These are phyloP conservation scores for Miniopterus natalensis DNA, from an alignment of 2,113 vertebrate genomes.

Conservation along the genomic window DNA sequence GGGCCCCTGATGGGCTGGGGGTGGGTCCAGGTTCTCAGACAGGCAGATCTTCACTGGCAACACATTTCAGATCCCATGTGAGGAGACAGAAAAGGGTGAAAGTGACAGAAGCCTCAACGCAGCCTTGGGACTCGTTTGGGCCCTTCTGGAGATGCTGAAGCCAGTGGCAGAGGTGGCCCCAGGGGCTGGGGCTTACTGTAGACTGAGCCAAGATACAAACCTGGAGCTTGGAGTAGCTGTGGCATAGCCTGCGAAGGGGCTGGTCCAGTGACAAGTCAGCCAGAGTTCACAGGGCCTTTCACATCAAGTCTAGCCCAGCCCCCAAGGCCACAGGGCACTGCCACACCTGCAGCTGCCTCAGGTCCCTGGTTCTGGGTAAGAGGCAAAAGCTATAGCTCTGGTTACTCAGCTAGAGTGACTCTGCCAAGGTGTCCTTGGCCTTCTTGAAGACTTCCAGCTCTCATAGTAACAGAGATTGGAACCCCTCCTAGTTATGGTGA, in stretches of 20 bases:
- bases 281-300: constrained; percentile 26
- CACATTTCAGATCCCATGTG: background rate
- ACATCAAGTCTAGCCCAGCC: constrained; percentile 34
- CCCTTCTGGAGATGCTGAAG: background rate
- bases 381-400: background rate
- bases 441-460: constrained; percentile 46
- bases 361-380: background rate
- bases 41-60: background rate
- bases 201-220: background rate
- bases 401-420: rapidly evolving
- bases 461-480: background rate
- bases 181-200: background rate
- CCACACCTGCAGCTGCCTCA: constrained; percentile 14
- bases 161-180: background rate
- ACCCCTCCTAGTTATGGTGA: background rate
- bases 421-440: constrained; percentile 57
- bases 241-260: background rate
- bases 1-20: background rate
- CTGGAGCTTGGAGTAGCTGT: background rate
- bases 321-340: constrained; percentile 10
- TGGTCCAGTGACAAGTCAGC: background rate
- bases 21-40: background rate
- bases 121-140: constrained; percentile 18
- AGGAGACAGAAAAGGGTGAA: background rate
- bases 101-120: constrained; percentile 43